Base-by-base conservation (phyloP, 92 coral and sea anemone species). In the Heliopora coerulea region DNA sequence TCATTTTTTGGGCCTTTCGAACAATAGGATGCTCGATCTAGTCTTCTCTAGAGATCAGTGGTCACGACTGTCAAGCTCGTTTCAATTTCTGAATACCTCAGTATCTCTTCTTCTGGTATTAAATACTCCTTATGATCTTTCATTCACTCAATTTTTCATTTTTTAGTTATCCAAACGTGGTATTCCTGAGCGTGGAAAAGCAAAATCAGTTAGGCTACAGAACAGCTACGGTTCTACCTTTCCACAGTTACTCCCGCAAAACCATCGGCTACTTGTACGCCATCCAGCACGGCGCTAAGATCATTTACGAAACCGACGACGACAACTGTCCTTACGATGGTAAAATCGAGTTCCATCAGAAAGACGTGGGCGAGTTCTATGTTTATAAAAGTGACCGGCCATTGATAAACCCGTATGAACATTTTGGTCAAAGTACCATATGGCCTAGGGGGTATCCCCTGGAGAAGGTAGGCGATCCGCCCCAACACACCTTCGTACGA, bases 361-460 rank as follows among this genome's bases (percentile, higher is more conserved):
- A 86, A 50, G 88, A 75, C 26, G 49, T 62, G 3, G 96, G 99
- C 13, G 88, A 88, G 11, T 95, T 95, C 54, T 60, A 63, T 8
- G 96, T 90, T 12, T 95, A 90, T 64, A 65, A 64, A 39, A 83
- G 89, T 0, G 67, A 84, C 9, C 42, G 83, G 12, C 11, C 57
- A 0, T 39, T 74, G 19, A 89, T 95, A n/a, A 95, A 95, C 79
- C 96, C 96, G 0, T 95, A 95, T 54, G 96, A 83, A 23, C 96
- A 95, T 59, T 95, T 95, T 70, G 99, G 99, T 17, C 99, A 95
- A 66, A 85, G 91, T n/a, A 87, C 91, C 17, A 95, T 95, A 24
- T 95, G 99, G 99, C 99, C 99, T 4, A 65, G 99, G 49, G 99
- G 99, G 49, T 95, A 95, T 82, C 99, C 99, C 29, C 84, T 95